Base-by-base conservation (phyloP, 1,140 invertebrate species). In the Drosophila tani region DNA sequence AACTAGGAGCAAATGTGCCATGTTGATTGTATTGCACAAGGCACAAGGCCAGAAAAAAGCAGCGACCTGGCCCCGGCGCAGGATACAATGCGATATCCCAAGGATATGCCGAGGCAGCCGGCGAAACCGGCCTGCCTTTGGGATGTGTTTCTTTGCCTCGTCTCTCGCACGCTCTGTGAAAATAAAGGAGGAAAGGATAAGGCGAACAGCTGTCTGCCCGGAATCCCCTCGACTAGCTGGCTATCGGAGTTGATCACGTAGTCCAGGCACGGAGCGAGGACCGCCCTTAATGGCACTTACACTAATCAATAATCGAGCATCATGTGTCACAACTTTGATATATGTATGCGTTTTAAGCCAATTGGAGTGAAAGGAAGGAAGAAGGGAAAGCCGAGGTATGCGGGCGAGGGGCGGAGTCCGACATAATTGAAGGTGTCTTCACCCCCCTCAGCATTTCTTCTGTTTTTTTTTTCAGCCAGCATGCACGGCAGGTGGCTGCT, bases 281-380 rank as follows among this genome's bases (percentile, higher is more conserved):
- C 47, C 21, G 56, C 60, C 64, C 59, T 79, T 69, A 82, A 82
- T 82, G 70, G 53, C 82, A 86, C 75, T 82, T 81, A 75, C 73
- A 84, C 84, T 83, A 88, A 87, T 88, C 80, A 87, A 87, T 88
- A 88, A 79, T 84, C 63, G 35, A 51, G 56, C 45, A 46, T 57
- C 32, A 63, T 66, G 70, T 51, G 55, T 66, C 51, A 75, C 74
- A 66, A 66, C 57, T 67, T 17, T 40, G 60, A 81, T 85, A 82
- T 59, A 80, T 68, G 62, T 59, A 80, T 68, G 62, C 67, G 80
- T 46, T 79, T 62, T 17, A 32, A 35, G 49, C 67, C 79, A 73
- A 82, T 87, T 86, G 66, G 79, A 82, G 69, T 51, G 49, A 29
- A 60, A 43, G 53, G 21, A 38, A 21, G 38, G 27, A 51, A 38